These are phyloP conservation scores for Magallana nippona DNA, from an alignment of 2,888 invertebrate species.

Conservation along the genomic window DNA sequence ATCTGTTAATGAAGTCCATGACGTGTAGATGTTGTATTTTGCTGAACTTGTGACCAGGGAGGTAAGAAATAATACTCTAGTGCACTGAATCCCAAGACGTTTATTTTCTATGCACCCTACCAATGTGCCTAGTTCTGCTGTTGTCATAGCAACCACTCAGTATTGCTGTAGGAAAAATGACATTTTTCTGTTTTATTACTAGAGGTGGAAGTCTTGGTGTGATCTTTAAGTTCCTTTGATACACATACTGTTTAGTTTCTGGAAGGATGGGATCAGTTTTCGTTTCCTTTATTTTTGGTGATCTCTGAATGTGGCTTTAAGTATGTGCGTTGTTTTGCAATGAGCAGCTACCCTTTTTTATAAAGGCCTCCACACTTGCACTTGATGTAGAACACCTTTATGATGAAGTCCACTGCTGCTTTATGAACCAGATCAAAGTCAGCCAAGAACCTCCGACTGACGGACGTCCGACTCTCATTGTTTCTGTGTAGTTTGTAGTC, in stretches of 20 bases:
- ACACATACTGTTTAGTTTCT: slow-evolving; percentile 19
- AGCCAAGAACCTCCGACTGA: not conserved
- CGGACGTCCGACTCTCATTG: not conserved
- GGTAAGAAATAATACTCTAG: not conserved
- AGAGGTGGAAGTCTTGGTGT: not conserved
- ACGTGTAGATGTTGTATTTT: not conserved
- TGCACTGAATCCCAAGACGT: not conserved
- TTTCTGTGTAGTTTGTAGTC: not conserved
- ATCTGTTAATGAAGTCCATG: not conserved
- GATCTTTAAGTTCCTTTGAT: not conserved
- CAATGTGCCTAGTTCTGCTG: slow-evolving; percentile 27
- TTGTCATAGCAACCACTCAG: slow-evolving; percentile 12
- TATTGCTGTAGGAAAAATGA: slow-evolving; percentile 17
- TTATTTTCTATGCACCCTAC: slow-evolving; percentile 33
- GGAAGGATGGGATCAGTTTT: slow-evolving; percentile 21
- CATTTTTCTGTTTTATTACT: not conserved
- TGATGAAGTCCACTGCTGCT: slow-evolving; percentile 26
- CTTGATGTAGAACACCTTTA: slow-evolving; percentile 4
- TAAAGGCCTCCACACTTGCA: not conserved
- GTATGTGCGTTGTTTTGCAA: not conserved
- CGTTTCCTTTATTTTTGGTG: not conserved
- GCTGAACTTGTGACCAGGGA: not conserved
- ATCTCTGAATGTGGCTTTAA: slow-evolving; percentile 15
- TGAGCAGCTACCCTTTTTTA: slow-evolving; percentile 8
- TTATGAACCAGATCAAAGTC: not conserved